Base-by-base conservation (phyloP, 2,888 invertebrate species). In the Leptinotarsa peninsularis region DNA sequence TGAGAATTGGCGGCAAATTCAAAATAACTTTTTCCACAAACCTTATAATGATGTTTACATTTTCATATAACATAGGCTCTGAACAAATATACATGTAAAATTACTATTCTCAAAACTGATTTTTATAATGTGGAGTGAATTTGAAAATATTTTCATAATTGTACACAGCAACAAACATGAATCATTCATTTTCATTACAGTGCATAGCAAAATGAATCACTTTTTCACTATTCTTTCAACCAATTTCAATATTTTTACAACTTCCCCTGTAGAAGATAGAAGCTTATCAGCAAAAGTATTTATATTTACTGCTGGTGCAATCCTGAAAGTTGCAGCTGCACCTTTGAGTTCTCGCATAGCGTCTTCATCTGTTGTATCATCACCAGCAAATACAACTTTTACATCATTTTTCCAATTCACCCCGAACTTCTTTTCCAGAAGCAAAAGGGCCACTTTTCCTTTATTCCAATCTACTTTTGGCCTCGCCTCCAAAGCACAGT, bases 381-480 rank as follows among this genome's bases (percentile, higher is more conserved):
- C 96, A 78, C 96, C 96, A 70, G 93, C 95, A 85, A 96, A 96
- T 83, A 96, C 95, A 80, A 96, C 95, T 84, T 95, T 92, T 81
- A 96, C 94, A 74, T 96, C 90, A 85, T 96, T 95, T 84, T 94
- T 94, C 96, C 96, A 96, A 87, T 96, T 95, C 21, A 95, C 91
- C 1, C 96, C 96, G 85, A 96, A 96, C 0, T 96, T 94, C 4
- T 95, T 95, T 75, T 96, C 91, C 76, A 97, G 88, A 82, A 96
- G 96, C 86, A 96, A 95, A 84, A 96, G 94, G 0, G 95, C 95
- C 13, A 96, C 96, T 49, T 95, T 93, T 80, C 93, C 95, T 88
- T 96, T 96, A 87, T 96, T 95, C 96, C 96, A 97, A 84, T 95
- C 92, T 0, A 97, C 96, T 1, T 96, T 96, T 5, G 96, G 96